Evolutionary conservation across 2,113 vertebrate species (phyloP).

Genomic region (Brevimyrus niger): DNA sequence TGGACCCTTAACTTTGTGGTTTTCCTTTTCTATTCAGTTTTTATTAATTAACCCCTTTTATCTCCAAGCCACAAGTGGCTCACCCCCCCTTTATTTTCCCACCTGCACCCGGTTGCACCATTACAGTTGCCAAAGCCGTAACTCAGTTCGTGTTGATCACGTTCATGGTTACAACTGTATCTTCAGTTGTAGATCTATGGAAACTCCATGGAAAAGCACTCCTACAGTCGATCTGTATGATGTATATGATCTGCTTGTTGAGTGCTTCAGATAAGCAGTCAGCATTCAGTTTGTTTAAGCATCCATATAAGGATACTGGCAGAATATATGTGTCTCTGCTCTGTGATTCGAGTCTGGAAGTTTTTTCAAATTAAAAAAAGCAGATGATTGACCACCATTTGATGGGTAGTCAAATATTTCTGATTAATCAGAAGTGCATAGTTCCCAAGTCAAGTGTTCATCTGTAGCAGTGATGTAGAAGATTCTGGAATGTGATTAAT

Average conservation of each 20-base stretch:
- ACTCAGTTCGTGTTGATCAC: background rate
- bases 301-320: background rate
- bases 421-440: background rate
- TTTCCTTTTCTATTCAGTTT: too few species aligned
- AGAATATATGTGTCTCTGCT: background rate
- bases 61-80: too few species aligned
- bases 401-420: conserved; percentile 3
- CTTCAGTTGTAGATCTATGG: background rate
- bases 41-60: too few species aligned
- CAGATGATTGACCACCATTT: background rate
- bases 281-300: background rate
- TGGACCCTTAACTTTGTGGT: too few species aligned
- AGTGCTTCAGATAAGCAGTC: background rate
- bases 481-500: background rate
- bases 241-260: background rate
- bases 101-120: too few species aligned
- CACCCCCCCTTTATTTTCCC: too few species aligned
- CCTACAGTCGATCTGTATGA: background rate
- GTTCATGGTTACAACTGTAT: background rate
- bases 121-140: background rate
- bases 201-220: background rate
- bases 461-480: background rate
- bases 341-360: background rate
- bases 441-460: conserved; percentile 7
- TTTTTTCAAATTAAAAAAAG: background rate